These are phyloP conservation scores for Nephila pilipes DNA, from an alignment of 1,140 invertebrate species.

Conservation along the genomic window DNA sequence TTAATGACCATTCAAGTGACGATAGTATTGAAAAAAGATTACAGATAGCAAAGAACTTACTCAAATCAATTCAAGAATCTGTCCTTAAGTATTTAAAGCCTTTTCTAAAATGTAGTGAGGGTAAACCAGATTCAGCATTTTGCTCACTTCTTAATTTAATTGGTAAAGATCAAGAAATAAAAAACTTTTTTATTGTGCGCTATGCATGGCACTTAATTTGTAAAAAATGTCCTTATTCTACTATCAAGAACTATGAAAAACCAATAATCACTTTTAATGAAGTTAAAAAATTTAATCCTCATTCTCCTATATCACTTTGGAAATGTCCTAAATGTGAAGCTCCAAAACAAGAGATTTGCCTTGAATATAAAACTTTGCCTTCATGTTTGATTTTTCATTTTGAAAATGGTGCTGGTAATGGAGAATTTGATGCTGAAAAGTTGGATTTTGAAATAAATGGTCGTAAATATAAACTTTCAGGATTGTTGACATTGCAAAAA, in stretches of 20 bases:
- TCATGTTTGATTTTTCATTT: slow-evolving; percentile 62
- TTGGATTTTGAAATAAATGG: slow-evolving; percentile 15
- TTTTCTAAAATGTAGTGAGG: slow-evolving; percentile 54
- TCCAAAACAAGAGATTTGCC: background rate
- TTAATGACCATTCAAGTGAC: background rate
- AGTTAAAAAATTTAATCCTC: background rate
- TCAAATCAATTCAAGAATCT: slow-evolving; percentile 14
- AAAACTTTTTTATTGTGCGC: background rate
- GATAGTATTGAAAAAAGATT: background rate
- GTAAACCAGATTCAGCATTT: slow-evolving; percentile 63
- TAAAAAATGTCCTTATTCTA: background rate
- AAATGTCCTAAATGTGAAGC: slow-evolving; percentile 30
- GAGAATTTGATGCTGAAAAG: background rate
- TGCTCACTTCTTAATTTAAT: slow-evolving; percentile 52
- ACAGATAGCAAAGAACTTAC: background rate
- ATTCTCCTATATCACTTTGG: background rate
- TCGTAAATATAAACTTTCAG: slow-evolving; percentile 49
- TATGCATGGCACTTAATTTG: background rate
- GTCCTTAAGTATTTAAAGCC: slow-evolving; percentile 60
- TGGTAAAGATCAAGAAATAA: background rate
- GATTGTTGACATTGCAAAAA: slow-evolving; percentile 47
- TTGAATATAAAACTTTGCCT: slow-evolving; percentile 34
- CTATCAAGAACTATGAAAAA: background rate
- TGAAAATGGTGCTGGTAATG: slow-evolving; percentile 63
- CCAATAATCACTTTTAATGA: slow-evolving; percentile 55